Conservation (phyloP, 2,113 vertebrate species). For the Steatornis caripensis region DNA sequence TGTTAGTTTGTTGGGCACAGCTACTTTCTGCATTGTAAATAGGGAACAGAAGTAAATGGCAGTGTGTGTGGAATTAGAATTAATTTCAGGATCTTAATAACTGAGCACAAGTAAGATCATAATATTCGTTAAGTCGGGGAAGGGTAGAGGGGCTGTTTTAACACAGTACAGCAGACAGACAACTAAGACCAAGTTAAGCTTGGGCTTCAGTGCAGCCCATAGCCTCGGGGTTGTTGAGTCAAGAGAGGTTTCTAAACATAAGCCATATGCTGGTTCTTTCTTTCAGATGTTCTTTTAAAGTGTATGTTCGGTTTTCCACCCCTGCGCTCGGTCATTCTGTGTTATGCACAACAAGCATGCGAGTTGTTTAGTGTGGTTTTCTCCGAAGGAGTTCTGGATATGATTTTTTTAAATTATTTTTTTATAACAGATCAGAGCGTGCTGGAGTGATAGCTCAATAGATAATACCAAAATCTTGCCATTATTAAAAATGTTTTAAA, state of each 20-base stretch:
- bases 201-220: not conserved
- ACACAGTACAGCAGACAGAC: not conserved
- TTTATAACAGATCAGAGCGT: not conserved
- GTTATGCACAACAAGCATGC: not conserved
- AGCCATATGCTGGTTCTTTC: constrained; percentile 26
- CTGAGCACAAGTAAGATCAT: not conserved
- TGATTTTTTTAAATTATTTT: not conserved
- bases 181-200: not conserved
- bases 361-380: not conserved
- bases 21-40: not conserved
- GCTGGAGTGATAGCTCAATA: not conserved
- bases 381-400: not conserved
- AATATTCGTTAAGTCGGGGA: not conserved
- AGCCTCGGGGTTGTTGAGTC: not conserved
- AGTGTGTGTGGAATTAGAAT: not conserved
- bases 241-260: constrained; percentile 35
- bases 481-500: not conserved
- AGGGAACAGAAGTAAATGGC: not conserved
- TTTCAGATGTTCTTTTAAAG: constrained; percentile 20
- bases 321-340: not conserved
- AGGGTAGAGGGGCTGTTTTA: not conserved
- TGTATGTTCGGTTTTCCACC: not conserved
- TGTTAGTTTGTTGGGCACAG: not conserved
- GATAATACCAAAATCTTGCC: not conserved
- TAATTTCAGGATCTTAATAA: not conserved